These are phyloP conservation scores for Dinoponera quadriceps DNA, from an alignment of 1,140 invertebrate species.

Conservation along the genomic window DNA sequence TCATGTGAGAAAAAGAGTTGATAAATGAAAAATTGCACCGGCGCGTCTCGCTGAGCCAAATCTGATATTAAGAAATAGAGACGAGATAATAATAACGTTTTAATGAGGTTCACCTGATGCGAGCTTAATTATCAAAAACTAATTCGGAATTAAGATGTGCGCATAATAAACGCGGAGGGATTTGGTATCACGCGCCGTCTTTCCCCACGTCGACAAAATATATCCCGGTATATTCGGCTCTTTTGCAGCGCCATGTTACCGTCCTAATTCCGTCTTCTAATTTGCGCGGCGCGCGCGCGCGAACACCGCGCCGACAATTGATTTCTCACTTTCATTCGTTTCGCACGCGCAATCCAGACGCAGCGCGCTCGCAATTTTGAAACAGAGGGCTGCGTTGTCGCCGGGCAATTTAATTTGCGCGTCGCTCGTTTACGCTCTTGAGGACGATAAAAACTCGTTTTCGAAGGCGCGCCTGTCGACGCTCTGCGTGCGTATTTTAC, in stretches of 20 bases:
- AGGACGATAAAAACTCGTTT: constrained; percentile 57
- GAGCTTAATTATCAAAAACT: too few species aligned
- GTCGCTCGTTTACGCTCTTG: constrained; percentile 48
- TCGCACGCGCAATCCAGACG: neutral
- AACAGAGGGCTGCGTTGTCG: constrained; percentile 37
- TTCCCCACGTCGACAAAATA: too few species aligned
- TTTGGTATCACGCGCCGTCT: too few species aligned
- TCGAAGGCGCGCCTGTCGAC: constrained; percentile 15
- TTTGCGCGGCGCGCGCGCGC: neutral
- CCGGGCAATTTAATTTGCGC: constrained; percentile 49
- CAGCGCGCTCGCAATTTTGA: constrained; percentile 29
- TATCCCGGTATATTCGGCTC: too few species aligned
- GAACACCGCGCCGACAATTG: constrained; percentile 19
- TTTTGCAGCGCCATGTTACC: neutral
- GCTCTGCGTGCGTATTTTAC: constrained; percentile 47
- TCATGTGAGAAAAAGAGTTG: too few species aligned
- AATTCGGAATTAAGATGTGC: too few species aligned
- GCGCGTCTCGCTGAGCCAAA: too few species aligned
- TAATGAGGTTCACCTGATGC: too few species aligned
- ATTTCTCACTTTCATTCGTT: constrained; percentile 23
- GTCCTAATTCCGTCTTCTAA: neutral
- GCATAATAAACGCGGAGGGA: too few species aligned
- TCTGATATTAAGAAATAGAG: too few species aligned
- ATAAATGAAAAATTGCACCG: neutral
- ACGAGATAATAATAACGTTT: too few species aligned